These are phyloP conservation scores for Tanytarsus gracilentus DNA, from an alignment of 2,888 invertebrate genomes.

Conservation along the genomic window DNA sequence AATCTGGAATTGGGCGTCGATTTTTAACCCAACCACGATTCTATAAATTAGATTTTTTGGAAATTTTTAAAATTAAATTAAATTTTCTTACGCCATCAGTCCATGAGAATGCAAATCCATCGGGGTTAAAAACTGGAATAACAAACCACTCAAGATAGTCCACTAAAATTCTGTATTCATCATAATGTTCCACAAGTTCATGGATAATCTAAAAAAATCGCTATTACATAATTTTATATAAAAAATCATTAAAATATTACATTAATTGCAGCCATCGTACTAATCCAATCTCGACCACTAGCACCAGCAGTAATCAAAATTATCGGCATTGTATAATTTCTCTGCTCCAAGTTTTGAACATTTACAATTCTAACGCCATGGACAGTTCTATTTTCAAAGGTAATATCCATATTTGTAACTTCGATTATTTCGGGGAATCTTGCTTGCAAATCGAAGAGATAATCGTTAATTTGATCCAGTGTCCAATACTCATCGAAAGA, in stretches of 20 bases:
- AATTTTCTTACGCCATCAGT: conserved; percentile 42
- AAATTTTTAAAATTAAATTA: background rate
- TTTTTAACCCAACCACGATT: conserved; percentile 60
- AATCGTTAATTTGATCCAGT: conserved; percentile 46
- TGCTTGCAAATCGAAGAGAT: conserved; percentile 43
- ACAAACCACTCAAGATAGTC: conserved; percentile 56
- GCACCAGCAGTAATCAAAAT: conserved; percentile 54
- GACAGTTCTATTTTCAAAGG: conserved; percentile 50
- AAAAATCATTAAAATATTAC: background rate
- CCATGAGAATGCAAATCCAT: conserved; percentile 57
- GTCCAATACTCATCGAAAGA: conserved; percentile 26
- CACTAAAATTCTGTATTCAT: conserved; percentile 47
- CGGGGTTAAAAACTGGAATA: conserved; percentile 59
- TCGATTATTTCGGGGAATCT: conserved; percentile 46
- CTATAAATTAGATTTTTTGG: background rate
- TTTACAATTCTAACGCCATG: conserved; percentile 52
- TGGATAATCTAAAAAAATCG: conserved; percentile 42
- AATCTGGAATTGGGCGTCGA: conserved; percentile 45
- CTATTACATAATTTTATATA: background rate
- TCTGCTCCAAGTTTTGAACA: conserved; percentile 41
- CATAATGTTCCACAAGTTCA: conserved; percentile 49
- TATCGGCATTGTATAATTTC: conserved; percentile 44
- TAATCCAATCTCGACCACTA: conserved; percentile 58
- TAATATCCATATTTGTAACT: conserved; percentile 46
- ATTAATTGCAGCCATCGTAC: conserved; percentile 51